phyloP scores from a whole-genome alignment of 2,113 vertebrate species.

The Chaenocephalus aceratus region DNA sequence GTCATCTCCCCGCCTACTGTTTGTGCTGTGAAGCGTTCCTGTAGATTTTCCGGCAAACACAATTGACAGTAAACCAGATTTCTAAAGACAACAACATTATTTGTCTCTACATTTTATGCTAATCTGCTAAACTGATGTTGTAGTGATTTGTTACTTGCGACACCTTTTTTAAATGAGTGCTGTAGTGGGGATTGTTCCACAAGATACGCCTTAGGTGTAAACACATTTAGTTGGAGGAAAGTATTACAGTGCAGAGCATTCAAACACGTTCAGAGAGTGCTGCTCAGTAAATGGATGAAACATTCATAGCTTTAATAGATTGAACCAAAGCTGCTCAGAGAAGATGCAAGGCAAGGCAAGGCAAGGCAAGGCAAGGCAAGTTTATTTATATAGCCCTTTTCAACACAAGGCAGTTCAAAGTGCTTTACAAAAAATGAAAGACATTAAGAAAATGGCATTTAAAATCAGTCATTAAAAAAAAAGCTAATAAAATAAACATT shows the following conservation, averaged over 20 bases:
- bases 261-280: slow-evolving; percentile 3
- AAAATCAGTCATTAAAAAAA: no score
- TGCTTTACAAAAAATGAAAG: no score
- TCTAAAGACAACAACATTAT: not conserved
- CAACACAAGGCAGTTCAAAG: no score
- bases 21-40: slow-evolving; percentile 1
- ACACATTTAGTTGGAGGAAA: not conserved
- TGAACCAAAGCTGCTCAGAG: slow-evolving; percentile 14
- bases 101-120: not conserved
- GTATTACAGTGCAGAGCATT: not conserved
- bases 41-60: no score
- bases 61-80: not conserved
- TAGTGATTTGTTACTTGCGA: not conserved
- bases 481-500: no score
- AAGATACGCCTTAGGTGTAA: not conserved
- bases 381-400: no score
- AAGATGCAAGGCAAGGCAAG: slow-evolving; percentile 27
- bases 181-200: not conserved
- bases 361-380: no score
- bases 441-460: no score
- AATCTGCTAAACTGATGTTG: not conserved
- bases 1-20: slow-evolving; percentile 1
- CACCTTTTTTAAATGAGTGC: not conserved
- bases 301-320: slow-evolving; percentile 30
- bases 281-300: slow-evolving; percentile 26